Evolutionary conservation across 2,888 invertebrate species (phyloP).

Genomic region (Conus canariensis): DNA sequence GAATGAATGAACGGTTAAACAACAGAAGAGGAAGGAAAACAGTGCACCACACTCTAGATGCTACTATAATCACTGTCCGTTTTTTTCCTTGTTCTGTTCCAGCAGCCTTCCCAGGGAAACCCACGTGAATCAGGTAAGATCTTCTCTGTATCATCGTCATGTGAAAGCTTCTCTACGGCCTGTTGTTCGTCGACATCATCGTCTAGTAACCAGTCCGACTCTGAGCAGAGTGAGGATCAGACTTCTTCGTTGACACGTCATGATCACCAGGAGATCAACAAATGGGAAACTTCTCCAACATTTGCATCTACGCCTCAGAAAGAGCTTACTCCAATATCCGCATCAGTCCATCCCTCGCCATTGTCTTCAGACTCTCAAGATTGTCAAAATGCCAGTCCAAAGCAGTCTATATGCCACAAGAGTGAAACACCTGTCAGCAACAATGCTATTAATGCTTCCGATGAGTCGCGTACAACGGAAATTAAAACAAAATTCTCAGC

Average conservation of each 20-base stretch:
- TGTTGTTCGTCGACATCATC: background rate
- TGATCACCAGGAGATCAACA: background rate
- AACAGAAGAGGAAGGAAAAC: too few species aligned
- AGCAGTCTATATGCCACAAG: too few species aligned
- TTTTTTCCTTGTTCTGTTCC: background rate
- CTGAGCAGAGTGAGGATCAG: background rate
- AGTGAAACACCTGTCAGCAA: too few species aligned
- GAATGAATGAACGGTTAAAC: too few species aligned
- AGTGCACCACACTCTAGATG: too few species aligned
- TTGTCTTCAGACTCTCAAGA: background rate
- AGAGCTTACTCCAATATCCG: too few species aligned
- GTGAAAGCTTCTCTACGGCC: slow-evolving; percentile 19
- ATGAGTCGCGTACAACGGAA: background rate
- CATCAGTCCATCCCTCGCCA: background rate
- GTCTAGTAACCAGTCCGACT: background rate
- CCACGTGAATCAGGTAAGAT: background rate
- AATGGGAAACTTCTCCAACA: background rate
- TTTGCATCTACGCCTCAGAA: too few species aligned
- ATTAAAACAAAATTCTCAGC: background rate
- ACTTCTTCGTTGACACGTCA: background rate
- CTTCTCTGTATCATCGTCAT: background rate
- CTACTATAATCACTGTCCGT: too few species aligned
- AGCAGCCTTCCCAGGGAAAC: background rate
- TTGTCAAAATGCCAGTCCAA: background rate
- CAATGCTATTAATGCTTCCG: too few species aligned